A percentile compares a stretch with the other conserved stretches of the same genome.
These are phyloP conservation scores for Chalcis sispes DNA, from an alignment of 2,888 invertebrate genomes.

Conservation along the genomic window DNA sequence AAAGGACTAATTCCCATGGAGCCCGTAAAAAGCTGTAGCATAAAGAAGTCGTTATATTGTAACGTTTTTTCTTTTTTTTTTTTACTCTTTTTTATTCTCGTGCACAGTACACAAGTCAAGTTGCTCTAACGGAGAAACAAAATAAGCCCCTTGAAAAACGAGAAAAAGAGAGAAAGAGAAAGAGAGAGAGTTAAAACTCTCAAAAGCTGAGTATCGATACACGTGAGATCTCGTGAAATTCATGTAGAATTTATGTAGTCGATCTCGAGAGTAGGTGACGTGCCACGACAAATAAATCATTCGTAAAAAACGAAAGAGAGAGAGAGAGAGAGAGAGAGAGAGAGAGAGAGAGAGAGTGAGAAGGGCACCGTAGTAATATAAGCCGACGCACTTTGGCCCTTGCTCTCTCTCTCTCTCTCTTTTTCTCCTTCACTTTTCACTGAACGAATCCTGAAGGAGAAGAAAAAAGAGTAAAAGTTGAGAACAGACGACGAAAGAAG, in stretches of 20 bases:
- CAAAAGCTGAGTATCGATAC: conserved; percentile 2
- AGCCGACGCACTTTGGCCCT: neutral
- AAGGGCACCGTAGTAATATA: conserved; percentile 1
- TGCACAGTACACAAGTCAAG: too few relatives aligned
- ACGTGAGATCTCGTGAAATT: conserved; percentile 2
- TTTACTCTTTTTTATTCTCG: too few relatives aligned
- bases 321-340: too few relatives aligned
- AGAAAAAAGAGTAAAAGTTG: too few relatives aligned
- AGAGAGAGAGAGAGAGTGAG: too few relatives aligned
- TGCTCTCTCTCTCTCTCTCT: too few relatives aligned
- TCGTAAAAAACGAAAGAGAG: neutral
- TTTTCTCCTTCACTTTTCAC: too few relatives aligned
- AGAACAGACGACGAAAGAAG: neutral
- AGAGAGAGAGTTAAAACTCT: neutral
- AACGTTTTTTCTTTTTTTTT: too few relatives aligned
- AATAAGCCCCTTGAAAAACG: neutral
- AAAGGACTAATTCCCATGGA: conserved; percentile 8
- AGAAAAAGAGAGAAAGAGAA: too few relatives aligned
- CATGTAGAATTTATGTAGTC: conserved; percentile 15
- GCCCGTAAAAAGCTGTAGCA: conserved; percentile 6
- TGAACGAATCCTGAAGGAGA: too few relatives aligned
- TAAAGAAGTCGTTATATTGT: conserved; percentile 9
- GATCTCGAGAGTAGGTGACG: neutral
- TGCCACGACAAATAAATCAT: conserved; percentile 18
- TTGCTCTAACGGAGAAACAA: neutral